These are phyloP conservation scores for Butorides virescens DNA, from an alignment of 2,113 vertebrate genomes.

Conservation along the genomic window DNA sequence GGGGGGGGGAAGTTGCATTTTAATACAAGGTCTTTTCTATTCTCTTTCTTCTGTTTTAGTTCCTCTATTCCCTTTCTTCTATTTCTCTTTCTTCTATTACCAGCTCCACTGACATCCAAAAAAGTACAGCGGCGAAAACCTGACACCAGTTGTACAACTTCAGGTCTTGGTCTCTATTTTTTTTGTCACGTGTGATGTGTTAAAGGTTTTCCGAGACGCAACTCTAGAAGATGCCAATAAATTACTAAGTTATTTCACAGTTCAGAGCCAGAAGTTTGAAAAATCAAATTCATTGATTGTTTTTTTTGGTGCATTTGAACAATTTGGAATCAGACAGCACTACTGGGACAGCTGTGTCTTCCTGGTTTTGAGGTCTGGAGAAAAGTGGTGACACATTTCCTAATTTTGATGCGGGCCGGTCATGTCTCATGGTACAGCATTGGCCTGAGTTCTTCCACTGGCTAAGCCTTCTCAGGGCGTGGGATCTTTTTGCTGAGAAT, in stretches of 20 bases:
- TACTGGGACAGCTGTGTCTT: neutral
- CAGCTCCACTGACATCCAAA: neutral
- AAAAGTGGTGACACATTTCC: neutral
- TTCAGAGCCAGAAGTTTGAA: neutral
- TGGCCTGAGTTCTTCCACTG: neutral
- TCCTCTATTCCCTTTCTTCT: no score
- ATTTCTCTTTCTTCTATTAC: neutral
- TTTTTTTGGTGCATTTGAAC: neutral
- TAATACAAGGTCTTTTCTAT: neutral
- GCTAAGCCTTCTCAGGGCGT: neutral
- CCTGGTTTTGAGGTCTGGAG: neutral
- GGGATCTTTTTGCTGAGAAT: neutral
- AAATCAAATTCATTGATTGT: neutral
- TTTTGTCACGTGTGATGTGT: neutral
- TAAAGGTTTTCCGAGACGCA: neutral
- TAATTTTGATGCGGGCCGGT: neutral
- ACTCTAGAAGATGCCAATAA: neutral
- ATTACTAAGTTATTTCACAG: neutral
- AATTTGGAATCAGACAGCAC: neutral
- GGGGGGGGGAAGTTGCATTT: neutral
- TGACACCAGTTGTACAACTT: neutral
- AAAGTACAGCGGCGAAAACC: neutral
- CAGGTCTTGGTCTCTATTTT: neutral
- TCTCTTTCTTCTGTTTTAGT: neutral
- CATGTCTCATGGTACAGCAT: rapidly evolving